Evolutionary conservation across 1,140 invertebrate species (phyloP).

Genomic region (Cotesia chilonis): DNA sequence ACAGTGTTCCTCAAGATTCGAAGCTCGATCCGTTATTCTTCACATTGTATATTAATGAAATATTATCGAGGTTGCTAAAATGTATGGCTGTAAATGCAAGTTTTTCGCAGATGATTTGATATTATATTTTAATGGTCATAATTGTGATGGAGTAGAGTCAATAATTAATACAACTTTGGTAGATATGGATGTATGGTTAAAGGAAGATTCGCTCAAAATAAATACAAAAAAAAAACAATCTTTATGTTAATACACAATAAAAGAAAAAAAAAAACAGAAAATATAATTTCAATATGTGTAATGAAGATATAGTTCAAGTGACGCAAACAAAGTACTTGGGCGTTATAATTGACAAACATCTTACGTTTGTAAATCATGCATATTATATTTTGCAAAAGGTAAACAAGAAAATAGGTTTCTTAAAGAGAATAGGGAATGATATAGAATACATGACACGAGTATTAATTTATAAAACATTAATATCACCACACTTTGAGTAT

Average conservation of each 20-base stretch:
- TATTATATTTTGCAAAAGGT: conserved; percentile 19
- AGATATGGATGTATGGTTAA: conserved; percentile 13
- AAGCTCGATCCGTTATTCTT: conserved; percentile 27
- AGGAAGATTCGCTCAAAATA: conserved; percentile 27
- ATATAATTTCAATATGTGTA: conserved; percentile 12
- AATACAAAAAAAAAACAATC: conserved; percentile 29
- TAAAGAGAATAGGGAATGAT: conserved; percentile 13
- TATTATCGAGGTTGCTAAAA: neutral
- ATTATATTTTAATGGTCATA: conserved; percentile 20
- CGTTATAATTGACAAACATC: conserved; percentile 28
- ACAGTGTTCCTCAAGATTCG: conserved; percentile 30
- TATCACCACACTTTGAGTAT: conserved; percentile 37
- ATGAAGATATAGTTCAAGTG: conserved; percentile 12
- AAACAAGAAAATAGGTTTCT: conserved; percentile 12
- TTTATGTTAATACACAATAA: conserved; percentile 29
- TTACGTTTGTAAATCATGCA: conserved; percentile 10
- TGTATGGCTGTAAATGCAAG: conserved; percentile 8
- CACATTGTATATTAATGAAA: conserved; percentile 32
- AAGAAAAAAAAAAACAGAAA: conserved; percentile 1
- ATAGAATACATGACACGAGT: neutral
- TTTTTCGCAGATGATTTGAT: conserved; percentile 37
- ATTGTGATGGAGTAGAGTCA: conserved; percentile 4
- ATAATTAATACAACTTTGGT: conserved; percentile 26
- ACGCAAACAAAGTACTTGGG: conserved; percentile 28
- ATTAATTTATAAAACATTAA: neutral